Base-by-base conservation (phyloP, 2,797 vertebrate species). In the Sebastes steindachneri region DNA sequence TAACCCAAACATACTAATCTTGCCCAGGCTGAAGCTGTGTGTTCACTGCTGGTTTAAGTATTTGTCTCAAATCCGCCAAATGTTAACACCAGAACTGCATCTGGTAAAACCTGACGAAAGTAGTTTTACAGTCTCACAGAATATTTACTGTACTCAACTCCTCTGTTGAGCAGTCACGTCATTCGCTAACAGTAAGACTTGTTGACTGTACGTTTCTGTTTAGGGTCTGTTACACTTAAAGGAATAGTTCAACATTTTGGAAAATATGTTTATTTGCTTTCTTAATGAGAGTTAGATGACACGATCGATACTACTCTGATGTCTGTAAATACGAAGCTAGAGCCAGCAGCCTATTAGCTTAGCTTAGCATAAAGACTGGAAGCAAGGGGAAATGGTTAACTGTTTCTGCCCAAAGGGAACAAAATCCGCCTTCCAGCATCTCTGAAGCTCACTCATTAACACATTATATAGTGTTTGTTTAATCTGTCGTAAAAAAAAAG, bases 31-130 rank as follows among this genome's bases (percentile, higher is more conserved):
- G 53, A 70, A 74, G 67, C 63, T 70, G 53, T 23, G 69, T 62
- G 59, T 68, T 65, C 70, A 51, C 26, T 73, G 60, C 75, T 68
- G 67, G 26, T 79, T 85, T 15, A 48, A 73, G 62, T 31, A 62
- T 75, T 77, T 79, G 69, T 74, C 78, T 78, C 10, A 73, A 80
- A 76, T 71, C 23, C 17, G 12, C 12, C 35, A 82, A 78, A 82
- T 58, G 41, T 72, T 77, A 29, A 28, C 15, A 57, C 12, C 59
- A 66, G 11, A 37, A 37, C 28, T 68, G 9, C 19, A 21, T 67
- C 58, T 54, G 53, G 17, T 33, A 7, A 80, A 73, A 72, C n/a
- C 26, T 55, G 41, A 45, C 21, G 5, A 74, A 59, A 68, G 9
- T 1, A 67, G 9, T 31, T 58, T 75, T 29, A 54, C 68, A 11